Evolutionary conservation across 1,140 invertebrate species (phyloP).

Genomic region (Drosophila teissieri): DNA sequence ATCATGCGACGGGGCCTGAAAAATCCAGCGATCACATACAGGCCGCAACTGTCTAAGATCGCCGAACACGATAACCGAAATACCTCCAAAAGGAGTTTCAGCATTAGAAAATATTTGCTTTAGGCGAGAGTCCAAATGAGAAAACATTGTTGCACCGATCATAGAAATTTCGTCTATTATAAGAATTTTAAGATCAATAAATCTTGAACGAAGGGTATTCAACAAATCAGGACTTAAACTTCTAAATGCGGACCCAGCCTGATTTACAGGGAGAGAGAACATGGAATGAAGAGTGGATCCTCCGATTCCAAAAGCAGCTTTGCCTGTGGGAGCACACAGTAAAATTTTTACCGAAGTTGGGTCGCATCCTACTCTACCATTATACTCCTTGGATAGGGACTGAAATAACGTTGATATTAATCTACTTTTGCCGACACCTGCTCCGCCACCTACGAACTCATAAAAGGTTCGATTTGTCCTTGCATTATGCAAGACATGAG

Average conservation of each 20-base stretch:
- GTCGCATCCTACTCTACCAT: neutral
- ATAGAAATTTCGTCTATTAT: too few species aligned
- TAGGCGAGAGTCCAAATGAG: neutral
- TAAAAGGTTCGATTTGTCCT: too few species aligned
- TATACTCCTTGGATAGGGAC: too few species aligned
- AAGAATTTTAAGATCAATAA: neutral
- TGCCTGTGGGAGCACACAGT: neutral
- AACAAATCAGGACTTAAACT: neutral
- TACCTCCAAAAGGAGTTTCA: neutral
- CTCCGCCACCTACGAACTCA: too few species aligned
- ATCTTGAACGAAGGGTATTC: neutral
- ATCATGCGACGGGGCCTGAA: neutral
- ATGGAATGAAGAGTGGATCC: neutral
- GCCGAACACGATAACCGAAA: neutral
- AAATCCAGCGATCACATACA: neutral
- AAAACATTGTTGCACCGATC: neutral
- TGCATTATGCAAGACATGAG: too few species aligned
- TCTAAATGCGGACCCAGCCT: constrained; percentile 3
- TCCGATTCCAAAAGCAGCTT: neutral
- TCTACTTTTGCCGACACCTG: too few species aligned
- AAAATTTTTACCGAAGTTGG: neutral
- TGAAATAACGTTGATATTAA: too few species aligned
- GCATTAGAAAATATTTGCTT: neutral
- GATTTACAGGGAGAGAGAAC: constrained; percentile 1
- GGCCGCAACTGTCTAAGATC: neutral